Percentiles rank a stretch among this genome's conserved stretches.
Evolutionary conservation across 2,888 invertebrate genomes (phyloP).

Genomic region (Clepsis dumicolana): DNA sequence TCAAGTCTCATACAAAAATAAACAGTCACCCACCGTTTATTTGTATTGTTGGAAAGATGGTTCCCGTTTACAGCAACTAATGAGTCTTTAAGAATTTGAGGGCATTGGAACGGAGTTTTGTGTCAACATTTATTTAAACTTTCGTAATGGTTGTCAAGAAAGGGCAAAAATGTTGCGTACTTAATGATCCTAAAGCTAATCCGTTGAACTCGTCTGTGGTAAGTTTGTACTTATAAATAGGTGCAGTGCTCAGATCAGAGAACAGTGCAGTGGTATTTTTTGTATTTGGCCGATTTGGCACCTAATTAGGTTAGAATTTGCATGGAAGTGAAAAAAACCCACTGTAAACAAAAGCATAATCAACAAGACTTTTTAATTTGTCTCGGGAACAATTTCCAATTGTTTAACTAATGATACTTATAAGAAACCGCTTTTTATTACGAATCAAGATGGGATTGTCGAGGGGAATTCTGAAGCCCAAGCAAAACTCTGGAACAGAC

Average conservation of each 20-base stretch:
- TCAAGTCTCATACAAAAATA: constrained; percentile 78
- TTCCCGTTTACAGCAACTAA: constrained; percentile 69
- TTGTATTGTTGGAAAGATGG: constrained; percentile 75
- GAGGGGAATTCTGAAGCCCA: background rate
- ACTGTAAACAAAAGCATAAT: too few species aligned
- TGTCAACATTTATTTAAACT: constrained; percentile 44
- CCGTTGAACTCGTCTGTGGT: constrained; percentile 5
- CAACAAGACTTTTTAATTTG: background rate
- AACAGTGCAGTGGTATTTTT: too few species aligned
- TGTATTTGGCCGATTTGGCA: too few species aligned
- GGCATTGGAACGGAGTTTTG: constrained; percentile 54
- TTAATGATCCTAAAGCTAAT: constrained; percentile 38
- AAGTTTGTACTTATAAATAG: constrained; percentile 13
- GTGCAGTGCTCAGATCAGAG: too few species aligned
- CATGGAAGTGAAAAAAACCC: too few species aligned
- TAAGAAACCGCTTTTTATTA: background rate
- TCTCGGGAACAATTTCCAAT: background rate
- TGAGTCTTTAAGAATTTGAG: constrained; percentile 73
- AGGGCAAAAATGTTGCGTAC: constrained; percentile 35
- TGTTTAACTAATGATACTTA: background rate
- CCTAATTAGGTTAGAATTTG: too few species aligned
- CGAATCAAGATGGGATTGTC: constrained; percentile 2
- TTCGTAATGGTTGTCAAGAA: constrained; percentile 33
- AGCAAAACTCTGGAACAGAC: constrained; percentile 23
- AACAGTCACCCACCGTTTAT: constrained; percentile 77